phyloP scores from a whole-genome alignment of 2,888 invertebrate species.

The Pandemis cinnamomeana region DNA sequence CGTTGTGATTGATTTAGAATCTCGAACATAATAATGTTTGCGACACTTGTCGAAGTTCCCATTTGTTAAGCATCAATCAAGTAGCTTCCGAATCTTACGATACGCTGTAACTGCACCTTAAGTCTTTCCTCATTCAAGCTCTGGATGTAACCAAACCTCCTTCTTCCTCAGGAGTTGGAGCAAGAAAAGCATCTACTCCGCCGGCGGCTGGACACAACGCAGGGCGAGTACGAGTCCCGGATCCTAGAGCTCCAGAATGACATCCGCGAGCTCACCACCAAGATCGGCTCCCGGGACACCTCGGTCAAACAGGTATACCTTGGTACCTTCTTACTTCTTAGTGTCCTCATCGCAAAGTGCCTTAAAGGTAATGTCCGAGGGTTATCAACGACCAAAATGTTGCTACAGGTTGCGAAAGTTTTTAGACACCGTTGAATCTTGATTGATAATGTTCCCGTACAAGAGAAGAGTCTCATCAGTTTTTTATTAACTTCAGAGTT shows the following conservation, averaged over 20 bases:
- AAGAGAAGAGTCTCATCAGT: too few species aligned
- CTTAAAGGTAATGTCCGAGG: too few species aligned
- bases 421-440: too few species aligned
- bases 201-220: slow-evolving; percentile 92
- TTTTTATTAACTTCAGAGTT: too few species aligned
- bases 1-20: too few species aligned
- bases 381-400: too few species aligned
- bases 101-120: background rate
- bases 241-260: slow-evolving; percentile 95
- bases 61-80: too few species aligned
- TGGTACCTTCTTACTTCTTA: background rate
- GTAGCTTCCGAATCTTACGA: too few species aligned
- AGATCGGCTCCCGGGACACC: slow-evolving; percentile 87
- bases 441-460: too few species aligned
- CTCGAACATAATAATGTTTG: too few species aligned
- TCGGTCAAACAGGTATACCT: slow-evolving; percentile 83
- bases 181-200: slow-evolving; percentile 96
- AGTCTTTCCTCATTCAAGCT: background rate
- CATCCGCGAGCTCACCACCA: slow-evolving; percentile 90
- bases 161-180: slow-evolving; percentile 89
- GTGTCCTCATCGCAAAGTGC: background rate
- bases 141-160: slow-evolving; percentile 19
- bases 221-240: slow-evolving; percentile 94
- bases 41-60: too few species aligned
- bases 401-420: too few species aligned